Evolutionary conservation across 2,113 vertebrate species (phyloP), one percentile per base, ranked within the genome.

Genomic region (Varanus komodoensis): DNA sequence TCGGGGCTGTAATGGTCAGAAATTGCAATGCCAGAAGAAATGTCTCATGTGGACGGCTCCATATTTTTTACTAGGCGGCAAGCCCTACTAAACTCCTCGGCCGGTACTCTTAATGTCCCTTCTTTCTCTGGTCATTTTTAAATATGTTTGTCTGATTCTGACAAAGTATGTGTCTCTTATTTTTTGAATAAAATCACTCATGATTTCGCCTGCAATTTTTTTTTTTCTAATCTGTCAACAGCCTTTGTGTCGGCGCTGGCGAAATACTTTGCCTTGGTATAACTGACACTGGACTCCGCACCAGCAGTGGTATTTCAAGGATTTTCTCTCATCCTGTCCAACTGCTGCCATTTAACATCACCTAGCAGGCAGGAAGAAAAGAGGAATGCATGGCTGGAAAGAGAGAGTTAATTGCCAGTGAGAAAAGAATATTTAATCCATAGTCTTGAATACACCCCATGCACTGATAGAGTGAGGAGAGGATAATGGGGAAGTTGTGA

Each of bases 71-170:
- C 74, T n/a, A 25, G 44, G 19, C 44, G 17, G 15, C 15, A 74
- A 74, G 15, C n/a, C 32, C 32, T 15, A 34, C 11, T 74, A 25
- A 34, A 74, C n/a, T 34, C 14, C n/a, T 14, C n/a, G 15, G 32
- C 14, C 14, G 71, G 9, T 73, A 32, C 71, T 73, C 27, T 64
- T 64, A 34, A 4, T 34, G 71, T 34, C 34, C 32, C 71, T 73
- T 14, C 12, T 32, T n/a, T 32, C 71, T 4, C 8, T 23, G 48
- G 0, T 52, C 15, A 4, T 0, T 91, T 57, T 0, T 0, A 7
- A 27, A 89, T 77, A 44, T 32, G 4, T 86, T 29, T 64, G 32
- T 82, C 52, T 75, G 50, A 74, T 4, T 82, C 52, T 75, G 50
- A 74, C 27, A 44, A 44, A 44, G 38, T 44, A 3, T 44, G 38